phyloP scores from a whole-genome alignment of 2,113 vertebrate genomes.

The Carassius gibelio region DNA sequence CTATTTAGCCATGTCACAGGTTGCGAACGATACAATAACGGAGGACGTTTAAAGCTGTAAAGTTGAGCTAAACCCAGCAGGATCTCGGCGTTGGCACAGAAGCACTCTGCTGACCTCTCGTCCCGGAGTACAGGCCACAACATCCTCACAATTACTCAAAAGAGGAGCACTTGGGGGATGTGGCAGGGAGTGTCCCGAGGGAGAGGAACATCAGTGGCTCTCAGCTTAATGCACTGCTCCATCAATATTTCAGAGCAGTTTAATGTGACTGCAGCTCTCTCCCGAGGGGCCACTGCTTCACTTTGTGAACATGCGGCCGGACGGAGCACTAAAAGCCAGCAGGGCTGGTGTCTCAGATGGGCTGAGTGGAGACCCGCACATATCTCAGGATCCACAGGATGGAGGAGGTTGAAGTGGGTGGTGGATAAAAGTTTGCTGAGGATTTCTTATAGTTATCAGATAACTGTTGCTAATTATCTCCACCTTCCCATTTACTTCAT shows the following conservation, averaged over 20 bases:
- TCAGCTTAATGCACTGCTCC: conserved; percentile 88
- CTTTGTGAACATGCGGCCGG: conserved; percentile 80
- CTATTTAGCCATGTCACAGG: neutral
- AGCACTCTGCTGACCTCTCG: neutral
- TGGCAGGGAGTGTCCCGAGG: conserved; percentile 67
- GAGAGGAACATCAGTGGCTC: conserved; percentile 82
- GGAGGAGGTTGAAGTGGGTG: neutral
- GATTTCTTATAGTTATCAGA: neutral
- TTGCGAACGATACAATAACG: neutral
- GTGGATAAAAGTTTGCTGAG: neutral
- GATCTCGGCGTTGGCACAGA: neutral
- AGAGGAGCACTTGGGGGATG: conserved; percentile 35
- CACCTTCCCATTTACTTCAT: no score
- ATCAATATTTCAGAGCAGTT: conserved; percentile 93
- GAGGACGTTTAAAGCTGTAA: neutral
- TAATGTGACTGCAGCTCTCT: conserved; percentile 85
- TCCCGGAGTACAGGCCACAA: conserved; percentile 7
- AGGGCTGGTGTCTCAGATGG: conserved; percentile 41
- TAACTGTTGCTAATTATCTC: neutral
- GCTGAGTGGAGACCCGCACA: neutral
- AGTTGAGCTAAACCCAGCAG: neutral
- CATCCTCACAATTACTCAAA: conserved; percentile 39
- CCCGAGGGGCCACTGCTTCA: conserved; percentile 81
- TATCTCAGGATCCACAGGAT: neutral
- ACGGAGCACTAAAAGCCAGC: conserved; percentile 79